These are phyloP conservation scores for Trachurus trachurus DNA, from an alignment of 2,797 vertebrate species.

Conservation along the genomic window DNA sequence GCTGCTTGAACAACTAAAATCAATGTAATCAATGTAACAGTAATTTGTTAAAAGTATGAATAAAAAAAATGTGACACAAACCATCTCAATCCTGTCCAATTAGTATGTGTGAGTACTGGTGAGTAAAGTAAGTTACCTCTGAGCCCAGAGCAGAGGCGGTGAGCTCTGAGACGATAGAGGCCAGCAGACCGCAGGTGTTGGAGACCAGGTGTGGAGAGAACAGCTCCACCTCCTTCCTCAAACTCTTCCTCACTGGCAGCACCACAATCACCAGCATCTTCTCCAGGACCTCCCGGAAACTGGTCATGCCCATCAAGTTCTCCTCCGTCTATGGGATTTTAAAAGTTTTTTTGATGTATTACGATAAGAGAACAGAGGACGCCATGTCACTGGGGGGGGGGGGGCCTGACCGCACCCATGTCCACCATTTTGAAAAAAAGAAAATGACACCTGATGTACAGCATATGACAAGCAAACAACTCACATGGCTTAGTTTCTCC, in stretches of 20 bases:
- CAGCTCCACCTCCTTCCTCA: slow-evolving; percentile 96
- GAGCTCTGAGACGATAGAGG: slow-evolving; percentile 98
- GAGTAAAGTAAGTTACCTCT: slow-evolving; percentile 86
- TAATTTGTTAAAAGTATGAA: too few relatives aligned
- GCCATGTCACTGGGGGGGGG: too few relatives aligned
- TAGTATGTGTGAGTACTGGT: not conserved
- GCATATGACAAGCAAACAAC: slow-evolving; percentile 37
- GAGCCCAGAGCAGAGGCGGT: slow-evolving; percentile 97
- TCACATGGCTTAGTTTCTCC: slow-evolving; percentile 98
- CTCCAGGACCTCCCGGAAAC: slow-evolving; percentile 97
- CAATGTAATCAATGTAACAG: not conserved
- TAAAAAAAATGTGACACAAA: not conserved
- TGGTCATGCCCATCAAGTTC: slow-evolving; percentile 98
- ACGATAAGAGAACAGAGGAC: not conserved
- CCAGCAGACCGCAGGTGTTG: slow-evolving; percentile 96
- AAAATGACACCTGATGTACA: not conserved
- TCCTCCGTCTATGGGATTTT: slow-evolving; percentile 90
- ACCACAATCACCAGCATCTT: slow-evolving; percentile 99
- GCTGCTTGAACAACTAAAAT: not conserved
- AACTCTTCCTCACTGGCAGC: slow-evolving; percentile 95
- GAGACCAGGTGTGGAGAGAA: slow-evolving; percentile 98
- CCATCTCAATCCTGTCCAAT: too few relatives aligned
- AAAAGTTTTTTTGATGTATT: not conserved
- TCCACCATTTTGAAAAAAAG: slow-evolving; percentile 9
- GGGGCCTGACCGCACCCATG: too few relatives aligned